Percentiles rank a stretch among this genome's conserved stretches.
phyloP scores from a whole-genome alignment of 2,888 invertebrate species.

The Caenorhabditis doughertyi region DNA sequence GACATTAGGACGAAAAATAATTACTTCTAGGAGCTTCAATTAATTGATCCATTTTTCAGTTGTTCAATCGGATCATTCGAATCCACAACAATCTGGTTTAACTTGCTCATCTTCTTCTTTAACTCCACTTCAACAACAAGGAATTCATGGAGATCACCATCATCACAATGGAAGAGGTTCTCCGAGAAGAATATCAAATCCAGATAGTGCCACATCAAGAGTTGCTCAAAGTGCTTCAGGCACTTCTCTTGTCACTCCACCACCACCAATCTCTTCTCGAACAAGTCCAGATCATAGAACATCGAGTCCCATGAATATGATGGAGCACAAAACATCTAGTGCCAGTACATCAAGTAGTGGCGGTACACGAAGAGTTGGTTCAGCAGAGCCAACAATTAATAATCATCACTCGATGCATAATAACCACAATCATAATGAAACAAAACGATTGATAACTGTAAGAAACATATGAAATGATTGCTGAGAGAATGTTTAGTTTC shows the following conservation, averaged over 20 bases:
- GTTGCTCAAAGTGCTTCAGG: conserved; percentile 62
- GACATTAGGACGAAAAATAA: conserved; percentile 17
- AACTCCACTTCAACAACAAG: conserved; percentile 58
- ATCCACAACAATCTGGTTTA: conserved; percentile 65
- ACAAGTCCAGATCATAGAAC: conserved; percentile 46
- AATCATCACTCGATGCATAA: conserved; percentile 28
- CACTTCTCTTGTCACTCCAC: conserved; percentile 69
- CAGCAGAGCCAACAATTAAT: conserved; percentile 46
- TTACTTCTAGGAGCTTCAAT: neutral
- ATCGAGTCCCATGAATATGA: conserved; percentile 33
- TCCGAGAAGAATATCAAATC: conserved; percentile 52
- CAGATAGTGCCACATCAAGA: conserved; percentile 51
- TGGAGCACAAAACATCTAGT: conserved; percentile 52
- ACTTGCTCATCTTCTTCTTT: conserved; percentile 70
- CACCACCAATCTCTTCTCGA: conserved; percentile 61
- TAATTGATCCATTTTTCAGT: conserved; percentile 72
- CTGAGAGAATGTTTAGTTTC: neutral
- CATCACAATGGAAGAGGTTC: conserved; percentile 23
- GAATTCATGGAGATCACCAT: conserved; percentile 10
- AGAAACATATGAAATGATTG: too few species aligned
- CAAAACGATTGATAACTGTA: conserved; percentile 18
- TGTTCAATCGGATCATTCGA: conserved; percentile 82
- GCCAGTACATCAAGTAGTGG: conserved; percentile 56
- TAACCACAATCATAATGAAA: conserved; percentile 40
- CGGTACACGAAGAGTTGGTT: conserved; percentile 58